Evolutionary conservation across 2,113 vertebrate species (phyloP), one percentile per base, ranked within the genome.

Genomic region (Numida meleagris): DNA sequence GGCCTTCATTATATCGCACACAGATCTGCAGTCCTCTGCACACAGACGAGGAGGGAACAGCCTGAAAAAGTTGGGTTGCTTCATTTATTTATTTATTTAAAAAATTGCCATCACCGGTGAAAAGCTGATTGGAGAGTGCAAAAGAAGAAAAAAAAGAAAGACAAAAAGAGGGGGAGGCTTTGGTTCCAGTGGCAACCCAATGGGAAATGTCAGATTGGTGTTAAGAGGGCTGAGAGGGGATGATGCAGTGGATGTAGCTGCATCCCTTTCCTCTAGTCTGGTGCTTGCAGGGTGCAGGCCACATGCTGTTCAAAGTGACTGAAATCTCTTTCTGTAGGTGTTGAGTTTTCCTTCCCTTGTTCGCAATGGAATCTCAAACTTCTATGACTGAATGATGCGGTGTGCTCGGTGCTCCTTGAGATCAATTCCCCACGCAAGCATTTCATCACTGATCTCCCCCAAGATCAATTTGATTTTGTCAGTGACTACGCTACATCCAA

Each of bases 1-100:
- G 93, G 90, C 92, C 94, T 96, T 96, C 95, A 94, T 97, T 96
- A 96, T 91, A 93, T 92, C 6, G 27, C 92, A 85, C 81, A 93
- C 78, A 81, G 90, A 96, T 94, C 82, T 91, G 82, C 92, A 89
- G 48, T 85, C 62, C 82, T 97, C 59, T 96, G 84, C 91, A 89
- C 71, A 58, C 68, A 95, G 93, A 66, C 48, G 82, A 46, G 59
- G 77, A 93, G 51, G 71, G 81, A 96, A 94, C 82, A 78, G 90
- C 77, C 74, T 90, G 61, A 85, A 89, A 95, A 96, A 94, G 33
- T 93, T 90, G 46, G 65, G 40, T 36, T 4, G 15, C 42, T 62
- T 57, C 45, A 85, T 74, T 70, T 88, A 81, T 59, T 77, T 89
- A 72, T 90, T 77, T 93, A 50, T 93, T 88, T 79, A 80, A 80